Base-by-base conservation (phyloP, 2,113 vertebrate species). In the Azemiops feae region DNA sequence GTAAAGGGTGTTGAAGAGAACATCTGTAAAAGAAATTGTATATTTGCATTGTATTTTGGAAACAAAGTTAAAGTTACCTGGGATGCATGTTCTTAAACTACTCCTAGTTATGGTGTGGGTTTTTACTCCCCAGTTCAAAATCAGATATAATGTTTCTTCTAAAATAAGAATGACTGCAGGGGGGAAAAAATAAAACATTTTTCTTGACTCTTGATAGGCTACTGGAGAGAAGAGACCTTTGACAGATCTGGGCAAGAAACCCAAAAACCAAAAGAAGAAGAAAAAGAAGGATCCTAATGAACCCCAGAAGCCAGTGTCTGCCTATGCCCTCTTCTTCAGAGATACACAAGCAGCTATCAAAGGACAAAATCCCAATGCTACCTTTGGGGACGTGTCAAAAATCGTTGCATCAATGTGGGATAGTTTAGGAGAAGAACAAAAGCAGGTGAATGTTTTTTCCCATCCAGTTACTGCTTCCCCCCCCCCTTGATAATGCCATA, bases 201-300 rank as follows among this genome's bases (percentile, higher is more conserved):
- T 57, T 95, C 91, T 95, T 93, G 94, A 1, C 5, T 39, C 95
- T 96, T 93, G 95, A 85, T 97, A 99, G 99, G 98, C 98, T 91
- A 97, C 98, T 50, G 99, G 98, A 86, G 99, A 99, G 97, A 99
- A 99, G 96, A 98, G 99, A 96, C 98, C 99, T 52, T 99, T 98
- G 11, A 97, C 98, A 7, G 99, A 99, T 94, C 98, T 99, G 96
- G 98, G 98, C 91, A 99, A 99, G 97, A 99, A 99, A 96, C 98
- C 99, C 96, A 99, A 99, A 95, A 99, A 98, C 92, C 99, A 99
- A 95, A 99, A 99, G 96, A 99, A 99, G 98, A 99, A 99, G 98
- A 99, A 99, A 95, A 99, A 99, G 98, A 99, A 99, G 98, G 99
- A 99, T 93, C 99, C 99, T 74, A 99, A 99, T 0, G 99, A 99